Percentiles rank a stretch among this genome's conserved stretches.
Conservation (phyloP, 2,797 vertebrate genomes). For the Poecilia velifera region DNA sequence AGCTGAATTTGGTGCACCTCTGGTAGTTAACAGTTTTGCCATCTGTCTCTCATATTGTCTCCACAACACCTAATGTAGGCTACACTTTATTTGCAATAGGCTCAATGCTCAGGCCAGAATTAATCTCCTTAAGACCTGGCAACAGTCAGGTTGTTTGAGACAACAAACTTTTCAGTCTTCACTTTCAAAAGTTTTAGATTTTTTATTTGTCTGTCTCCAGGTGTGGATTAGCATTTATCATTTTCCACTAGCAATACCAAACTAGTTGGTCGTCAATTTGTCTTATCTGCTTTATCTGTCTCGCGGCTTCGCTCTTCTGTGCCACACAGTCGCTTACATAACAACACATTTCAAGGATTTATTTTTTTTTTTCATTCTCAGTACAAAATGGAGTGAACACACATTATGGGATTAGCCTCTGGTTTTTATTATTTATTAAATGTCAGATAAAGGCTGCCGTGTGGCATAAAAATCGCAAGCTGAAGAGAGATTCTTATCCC, state of each 20-base stretch:
- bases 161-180: background rate
- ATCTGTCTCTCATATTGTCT: background rate
- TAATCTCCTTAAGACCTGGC: background rate
- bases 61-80: background rate
- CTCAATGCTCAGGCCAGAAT: background rate
- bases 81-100: background rate
- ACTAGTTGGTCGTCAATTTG: background rate
- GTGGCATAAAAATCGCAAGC: background rate
- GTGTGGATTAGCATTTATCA: constrained; percentile 1
- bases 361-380: background rate
- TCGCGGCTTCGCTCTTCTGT: background rate
- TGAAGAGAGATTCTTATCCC: constrained; percentile 2
- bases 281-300: background rate
- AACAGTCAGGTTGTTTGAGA: background rate
- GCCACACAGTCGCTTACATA: background rate
- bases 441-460: background rate
- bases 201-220: background rate
- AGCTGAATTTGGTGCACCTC: no score
- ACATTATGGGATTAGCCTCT: background rate
- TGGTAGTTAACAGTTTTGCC: background rate
- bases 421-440: constrained; percentile 1
- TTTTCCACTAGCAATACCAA: background rate
- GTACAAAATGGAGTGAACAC: background rate
- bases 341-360: background rate
- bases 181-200: background rate